These are phyloP conservation scores for Stenolophus ochropezus DNA, from an alignment of 2,888 invertebrate species.

Conservation along the genomic window DNA sequence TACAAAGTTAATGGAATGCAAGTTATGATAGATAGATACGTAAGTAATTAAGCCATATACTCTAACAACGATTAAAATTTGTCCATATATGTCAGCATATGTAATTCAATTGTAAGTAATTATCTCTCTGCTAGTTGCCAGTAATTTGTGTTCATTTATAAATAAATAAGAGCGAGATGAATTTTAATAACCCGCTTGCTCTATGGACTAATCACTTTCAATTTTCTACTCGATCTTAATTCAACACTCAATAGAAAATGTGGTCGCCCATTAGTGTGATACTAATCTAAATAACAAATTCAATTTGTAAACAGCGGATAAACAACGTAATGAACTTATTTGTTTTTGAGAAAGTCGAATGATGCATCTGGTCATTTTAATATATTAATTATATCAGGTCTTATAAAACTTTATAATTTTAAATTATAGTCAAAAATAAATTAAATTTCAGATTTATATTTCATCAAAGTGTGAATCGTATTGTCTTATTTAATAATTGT, in stretches of 20 bases:
- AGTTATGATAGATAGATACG: too few relatives aligned
- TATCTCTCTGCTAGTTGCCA: background rate
- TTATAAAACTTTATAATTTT: too few relatives aligned
- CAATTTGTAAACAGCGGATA: background rate
- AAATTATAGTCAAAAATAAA: too few relatives aligned
- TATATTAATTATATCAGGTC: too few relatives aligned
- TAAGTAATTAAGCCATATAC: too few relatives aligned
- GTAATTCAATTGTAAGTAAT: slow-evolving; percentile 33
- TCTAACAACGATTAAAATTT: slow-evolving; percentile 23
- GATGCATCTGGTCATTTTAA: too few relatives aligned
- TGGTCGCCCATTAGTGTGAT: background rate
- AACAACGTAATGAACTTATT: background rate
- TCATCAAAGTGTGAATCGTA: too few relatives aligned
- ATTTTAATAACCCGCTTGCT: slow-evolving; percentile 41
- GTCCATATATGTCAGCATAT: slow-evolving; percentile 4
- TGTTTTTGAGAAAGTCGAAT: too few relatives aligned
- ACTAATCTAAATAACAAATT: slow-evolving; percentile 12
- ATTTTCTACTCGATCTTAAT: slow-evolving; percentile 34
- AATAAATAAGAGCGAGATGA: slow-evolving; percentile 33
- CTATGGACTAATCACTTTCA: slow-evolving; percentile 19
- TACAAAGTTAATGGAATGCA: too few relatives aligned
- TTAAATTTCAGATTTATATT: too few relatives aligned
- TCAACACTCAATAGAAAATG: background rate
- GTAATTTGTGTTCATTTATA: slow-evolving; percentile 40
- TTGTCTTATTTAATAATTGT: too few relatives aligned